A percentile compares a stretch with the other conserved stretches of the same genome.
phyloP scores from a whole-genome alignment of 2,888 invertebrate species.

The Spicauda simplicius region DNA sequence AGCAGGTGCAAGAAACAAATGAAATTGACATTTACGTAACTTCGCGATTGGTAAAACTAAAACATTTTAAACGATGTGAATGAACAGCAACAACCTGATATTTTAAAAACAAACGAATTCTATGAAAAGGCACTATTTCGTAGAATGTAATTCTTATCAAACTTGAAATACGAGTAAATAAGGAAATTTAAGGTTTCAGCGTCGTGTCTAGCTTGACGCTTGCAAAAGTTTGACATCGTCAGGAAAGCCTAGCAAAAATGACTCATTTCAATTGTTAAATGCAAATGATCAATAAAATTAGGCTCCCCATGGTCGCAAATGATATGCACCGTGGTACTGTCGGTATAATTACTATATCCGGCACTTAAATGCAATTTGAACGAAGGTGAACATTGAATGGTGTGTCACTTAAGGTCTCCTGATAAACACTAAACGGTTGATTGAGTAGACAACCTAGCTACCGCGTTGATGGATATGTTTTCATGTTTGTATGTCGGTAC shows the following conservation, averaged over 20 bases:
- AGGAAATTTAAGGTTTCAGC: no score
- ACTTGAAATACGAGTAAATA: no score
- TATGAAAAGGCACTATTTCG: no score
- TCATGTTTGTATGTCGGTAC: neutral
- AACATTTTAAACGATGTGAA: no score
- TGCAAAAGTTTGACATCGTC: neutral
- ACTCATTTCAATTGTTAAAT: conserved; percentile 52
- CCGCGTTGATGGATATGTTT: conserved; percentile 10
- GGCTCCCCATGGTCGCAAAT: conserved; percentile 36
- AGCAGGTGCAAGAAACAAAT: neutral
- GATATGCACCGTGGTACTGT: conserved; percentile 30
- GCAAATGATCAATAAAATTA: conserved; percentile 36
- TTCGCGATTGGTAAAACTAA: no score
- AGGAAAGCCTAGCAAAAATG: conserved; percentile 35
- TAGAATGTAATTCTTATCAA: no score
- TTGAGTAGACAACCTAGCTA: conserved; percentile 21
- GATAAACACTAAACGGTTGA: conserved; percentile 41
- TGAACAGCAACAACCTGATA: no score
- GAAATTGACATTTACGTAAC: no score
- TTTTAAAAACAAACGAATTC: no score
- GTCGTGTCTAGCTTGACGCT: no score
- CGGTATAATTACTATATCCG: conserved; percentile 56
- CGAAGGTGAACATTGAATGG: conserved; percentile 32
- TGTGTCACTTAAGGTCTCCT: conserved; percentile 26
- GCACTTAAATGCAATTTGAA: conserved; percentile 56